Evolutionary conservation across 2,113 vertebrate genomes (phyloP), one percentile per base, ranked within the genome.

Genomic region (Nibea coibor): DNA sequence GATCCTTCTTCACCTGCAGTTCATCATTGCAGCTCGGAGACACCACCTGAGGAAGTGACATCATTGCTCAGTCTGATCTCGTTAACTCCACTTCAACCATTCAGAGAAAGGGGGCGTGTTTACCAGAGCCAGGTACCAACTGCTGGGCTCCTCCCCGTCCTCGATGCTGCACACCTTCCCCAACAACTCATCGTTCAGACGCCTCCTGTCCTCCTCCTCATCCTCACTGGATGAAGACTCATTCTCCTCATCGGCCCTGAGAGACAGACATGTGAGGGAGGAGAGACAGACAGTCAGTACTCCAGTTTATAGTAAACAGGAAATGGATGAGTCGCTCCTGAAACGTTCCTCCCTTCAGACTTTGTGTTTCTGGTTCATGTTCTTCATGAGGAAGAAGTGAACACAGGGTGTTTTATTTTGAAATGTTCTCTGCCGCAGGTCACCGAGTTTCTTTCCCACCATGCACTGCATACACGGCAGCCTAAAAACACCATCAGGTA

Each of bases 21-120:
- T 99, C 98, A 58, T 99, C 98, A 9, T 96, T 97, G 90, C 97
- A 99, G 94, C 97, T 98, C 15, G 98, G 97, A 83, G 97, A 99
- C 82, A 99, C 91, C 71, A 99, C 97, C 98, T 99, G 89, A 72
- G 14, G 11, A 76, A 48, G 15, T 10, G 4, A 48, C 4, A 12
- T 47, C 45, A 15, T 47, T 1, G 31, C 31, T 35, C 31, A 35
- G 5, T 35, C 7, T 50, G 31, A 7, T 5, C 6, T 35, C 31
- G 19, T 19, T 50, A 16, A 50, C 7, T 47, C 15, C 5, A 4
- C 14, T 47, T 47, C 45, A 51, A 22, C 39, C 39, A 63, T 22
- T 43, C 61, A 42, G 20, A 22, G 31, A 35, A 35, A 35, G 31
- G 31, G 54, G 16, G 68, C 39, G 4, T 57, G 22, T 95, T 96